A percentile compares a stretch with the other conserved stretches of the same genome.
phyloP scores from a whole-genome alignment of 30 jellyfish, hydroid and myxozoan species.

The Aurelia aurita region DNA sequence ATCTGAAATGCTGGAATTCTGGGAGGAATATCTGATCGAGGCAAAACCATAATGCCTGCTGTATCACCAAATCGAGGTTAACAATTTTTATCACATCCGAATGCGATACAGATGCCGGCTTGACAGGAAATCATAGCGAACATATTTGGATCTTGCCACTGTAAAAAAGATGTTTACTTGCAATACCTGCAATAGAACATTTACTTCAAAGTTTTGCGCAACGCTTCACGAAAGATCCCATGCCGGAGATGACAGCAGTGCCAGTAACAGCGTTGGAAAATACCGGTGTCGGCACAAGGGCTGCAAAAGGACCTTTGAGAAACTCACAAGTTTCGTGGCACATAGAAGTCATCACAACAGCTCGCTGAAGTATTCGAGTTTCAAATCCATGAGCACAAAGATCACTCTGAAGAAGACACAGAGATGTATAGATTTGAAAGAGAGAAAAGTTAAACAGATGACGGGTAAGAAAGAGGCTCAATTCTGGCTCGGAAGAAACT shows the following conservation, averaged over 20 bases:
- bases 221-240: slow-evolving; percentile 35
- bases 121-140: too few relatives aligned
- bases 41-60: too few relatives aligned
- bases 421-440: too few relatives aligned
- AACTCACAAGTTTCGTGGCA: slow-evolving; percentile 6
- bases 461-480: too few relatives aligned
- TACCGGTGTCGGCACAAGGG: slow-evolving; percentile 15
- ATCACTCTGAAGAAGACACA: too few relatives aligned
- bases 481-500: too few relatives aligned
- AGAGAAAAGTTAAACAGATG: too few relatives aligned
- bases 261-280: not conserved
- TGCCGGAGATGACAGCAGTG: not conserved
- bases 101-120: too few relatives aligned
- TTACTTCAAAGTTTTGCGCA: slow-evolving; percentile 35
- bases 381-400: not conserved
- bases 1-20: too few relatives aligned
- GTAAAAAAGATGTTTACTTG: slow-evolving; percentile 7
- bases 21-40: too few relatives aligned
- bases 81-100: not conserved
- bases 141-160: too few relatives aligned
- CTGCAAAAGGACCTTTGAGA: slow-evolving; percentile 21
- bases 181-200: slow-evolving; percentile 18
- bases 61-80: not conserved
- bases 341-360: slow-evolving; percentile 36
- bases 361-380: not conserved